These are phyloP conservation scores for Menidia menidia DNA, from an alignment of 2,797 vertebrate species.

Conservation along the genomic window DNA sequence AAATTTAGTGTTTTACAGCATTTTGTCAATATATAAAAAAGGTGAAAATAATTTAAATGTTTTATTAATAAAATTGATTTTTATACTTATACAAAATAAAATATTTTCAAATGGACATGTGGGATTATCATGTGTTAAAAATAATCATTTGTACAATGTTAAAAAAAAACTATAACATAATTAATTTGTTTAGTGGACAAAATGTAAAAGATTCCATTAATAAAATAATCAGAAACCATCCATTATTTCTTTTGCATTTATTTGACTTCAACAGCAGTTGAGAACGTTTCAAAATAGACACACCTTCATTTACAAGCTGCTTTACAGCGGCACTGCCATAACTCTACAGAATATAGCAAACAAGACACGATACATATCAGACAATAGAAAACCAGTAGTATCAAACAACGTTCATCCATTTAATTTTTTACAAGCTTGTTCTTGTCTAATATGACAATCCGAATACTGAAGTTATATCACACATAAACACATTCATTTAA, in stretches of 20 bases:
- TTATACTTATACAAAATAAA: not conserved
- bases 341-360: slow-evolving; percentile 18
- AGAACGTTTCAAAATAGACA: slow-evolving; percentile 26
- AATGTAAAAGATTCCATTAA: no score
- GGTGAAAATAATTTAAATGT: not conserved
- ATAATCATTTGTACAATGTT: not conserved
- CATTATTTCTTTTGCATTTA: not conserved
- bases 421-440: slow-evolving; percentile 32
- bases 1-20: not conserved
- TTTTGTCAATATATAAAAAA: not conserved
- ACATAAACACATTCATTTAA: not conserved
- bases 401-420: slow-evolving; percentile 11
- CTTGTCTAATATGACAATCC: slow-evolving; percentile 3
- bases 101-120: no score
- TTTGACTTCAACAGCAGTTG: slow-evolving; percentile 52
- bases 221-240: not conserved
- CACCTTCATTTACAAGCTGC: not conserved
- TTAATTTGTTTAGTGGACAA: not conserved
- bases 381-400: slow-evolving; percentile 23
- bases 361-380: not conserved
- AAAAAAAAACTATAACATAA: not conserved
- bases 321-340: slow-evolving; percentile 1
- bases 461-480: slow-evolving; percentile 2
- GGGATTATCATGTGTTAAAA: no score
- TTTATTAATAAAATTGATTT: not conserved